Percentiles rank a stretch among this genome's conserved stretches.
phyloP scores from a whole-genome alignment of 1,140 invertebrate species.

The Drosophila mauritiana region DNA sequence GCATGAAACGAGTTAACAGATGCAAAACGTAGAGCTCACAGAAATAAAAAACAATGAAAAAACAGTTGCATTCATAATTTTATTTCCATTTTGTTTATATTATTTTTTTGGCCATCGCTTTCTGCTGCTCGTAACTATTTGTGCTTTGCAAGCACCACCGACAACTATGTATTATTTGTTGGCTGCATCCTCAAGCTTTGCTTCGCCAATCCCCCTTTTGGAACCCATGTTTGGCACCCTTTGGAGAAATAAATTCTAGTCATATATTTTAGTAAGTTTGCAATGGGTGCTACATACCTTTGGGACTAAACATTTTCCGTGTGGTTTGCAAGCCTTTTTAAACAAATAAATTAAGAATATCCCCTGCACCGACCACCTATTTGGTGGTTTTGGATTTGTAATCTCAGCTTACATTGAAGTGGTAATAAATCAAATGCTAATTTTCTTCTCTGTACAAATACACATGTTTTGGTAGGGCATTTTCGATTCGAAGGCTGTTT shows the following conservation, averaged over 20 bases:
- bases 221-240: background rate
- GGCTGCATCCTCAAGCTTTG: conserved; percentile 5
- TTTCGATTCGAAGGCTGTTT: background rate
- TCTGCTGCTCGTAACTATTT: conserved; percentile 53
- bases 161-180: conserved; percentile 48
- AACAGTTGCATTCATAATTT: conserved; percentile 65
- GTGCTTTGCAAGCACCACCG: conserved; percentile 31
- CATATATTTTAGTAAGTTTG: conserved; percentile 31
- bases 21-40: conserved; percentile 8
- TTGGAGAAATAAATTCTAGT: conserved; percentile 28
- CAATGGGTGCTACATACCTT: conserved; percentile 45
- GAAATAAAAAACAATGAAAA: conserved; percentile 21
- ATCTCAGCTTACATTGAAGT: too few relatives aligned
- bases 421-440: too few relatives aligned
- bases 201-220: background rate
- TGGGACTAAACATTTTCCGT: background rate
- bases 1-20: conserved; percentile 47
- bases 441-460: background rate
- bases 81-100: conserved; percentile 52
- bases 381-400: too few relatives aligned
- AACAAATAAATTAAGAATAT: too few relatives aligned
- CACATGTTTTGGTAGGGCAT: background rate
- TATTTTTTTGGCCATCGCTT: conserved; percentile 1
- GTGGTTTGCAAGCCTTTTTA: too few relatives aligned
- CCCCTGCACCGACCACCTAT: too few relatives aligned